Base-by-base conservation (phyloP, 2,888 invertebrate genomes). In the Eilema caniola region DNA sequence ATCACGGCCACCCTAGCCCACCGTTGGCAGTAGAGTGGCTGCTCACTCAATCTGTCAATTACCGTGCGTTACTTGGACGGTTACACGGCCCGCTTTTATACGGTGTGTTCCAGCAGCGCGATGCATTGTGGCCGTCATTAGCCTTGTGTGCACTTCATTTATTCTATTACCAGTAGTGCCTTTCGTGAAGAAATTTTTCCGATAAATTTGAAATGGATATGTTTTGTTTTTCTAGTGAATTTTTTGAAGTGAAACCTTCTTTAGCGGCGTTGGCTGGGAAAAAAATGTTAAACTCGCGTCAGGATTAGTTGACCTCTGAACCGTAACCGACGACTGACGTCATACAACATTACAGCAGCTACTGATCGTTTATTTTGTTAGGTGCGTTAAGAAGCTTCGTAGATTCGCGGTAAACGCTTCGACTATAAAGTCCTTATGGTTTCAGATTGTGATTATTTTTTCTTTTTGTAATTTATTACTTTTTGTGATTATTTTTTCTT, bases 41-140 rank as follows among this genome's bases (percentile, higher is more conserved):
- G 85, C 83, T 93, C 93, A 92, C 92, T 93, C 93, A 85, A 88
- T 88, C 90, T 93, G 93, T 93, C 93, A 93, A 92, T 92, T 92
- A 92, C 81, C 80, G 73, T 74, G 72, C 84, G 82, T 83, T 82
- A 81, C 82, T 80, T 79, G 81, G 86, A 81, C 85, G 82, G 86
- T 83, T 83, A 85, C 86, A 85, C 74, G 74, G 67, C 72, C 69
- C 72, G 84, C 84, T 82, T 80, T 82, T 83, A 83, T 76, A 70
- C 66, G 67, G 41, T 68, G 41, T 69, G 69, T 71, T 56, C 60
- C 47, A 64, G 61, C 66, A 62, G 47, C 62, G 31, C 64, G 61
- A 72, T 61, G 71, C 72, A 74, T 70, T 73, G 73, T 76, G 74
- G 79, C 68, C 59, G 41, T 66, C 70, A 67, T 72, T 72, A 77